Base-by-base conservation (phyloP, 2,888 invertebrate species). In the Caenorhabditis afra region DNA sequence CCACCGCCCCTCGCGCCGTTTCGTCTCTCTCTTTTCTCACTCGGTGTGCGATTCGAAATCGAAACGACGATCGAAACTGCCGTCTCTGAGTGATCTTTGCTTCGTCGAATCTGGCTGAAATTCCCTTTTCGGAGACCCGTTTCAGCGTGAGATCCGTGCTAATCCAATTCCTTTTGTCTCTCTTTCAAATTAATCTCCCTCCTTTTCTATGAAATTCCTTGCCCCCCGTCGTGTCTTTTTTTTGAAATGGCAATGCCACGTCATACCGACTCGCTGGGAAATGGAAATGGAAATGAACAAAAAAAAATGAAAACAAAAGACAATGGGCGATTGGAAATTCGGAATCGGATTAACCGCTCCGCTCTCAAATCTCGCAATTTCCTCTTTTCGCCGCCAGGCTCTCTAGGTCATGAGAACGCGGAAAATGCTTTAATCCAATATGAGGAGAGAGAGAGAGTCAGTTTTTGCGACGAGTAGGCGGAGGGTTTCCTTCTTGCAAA, bases 321-420 rank as follows among this genome's bases (percentile, higher is more conserved):
- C 29, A 29, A 39, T 52, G 62, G 18, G 23, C 50, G 41, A 12
- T 52, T 44, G 12, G 29, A 35, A 52, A 18, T 53, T 65, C 53
- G 64, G 20, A 65, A 65, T 53, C 50, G 65, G 55, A 66, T 66
- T 55, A 66, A 20, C 55, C 53, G 44, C 29, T 53, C 35, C 52
- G 2, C 11, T 16, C 39, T 3, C n/a, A 18, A 8, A 10, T 37
- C 16, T 45, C 3, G 29, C 29, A 29, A 29, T n/a, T 45, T 44
- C 16, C 45, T 11, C 45, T 59, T 59, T 45, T 11, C 18, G 3
- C 29, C 29, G 29, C 7, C 7, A 29, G 18, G 44, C 58, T n/a
- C 58, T 29, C 44, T 52, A 64, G 64, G 52, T 52, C 64, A 64
- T 52, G 39, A 20, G 50, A 62, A 62, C 49, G 64, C 29, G 7